Base-by-base conservation (phyloP, 2,113 vertebrate genomes). In the Bolborhynchus lineola region DNA sequence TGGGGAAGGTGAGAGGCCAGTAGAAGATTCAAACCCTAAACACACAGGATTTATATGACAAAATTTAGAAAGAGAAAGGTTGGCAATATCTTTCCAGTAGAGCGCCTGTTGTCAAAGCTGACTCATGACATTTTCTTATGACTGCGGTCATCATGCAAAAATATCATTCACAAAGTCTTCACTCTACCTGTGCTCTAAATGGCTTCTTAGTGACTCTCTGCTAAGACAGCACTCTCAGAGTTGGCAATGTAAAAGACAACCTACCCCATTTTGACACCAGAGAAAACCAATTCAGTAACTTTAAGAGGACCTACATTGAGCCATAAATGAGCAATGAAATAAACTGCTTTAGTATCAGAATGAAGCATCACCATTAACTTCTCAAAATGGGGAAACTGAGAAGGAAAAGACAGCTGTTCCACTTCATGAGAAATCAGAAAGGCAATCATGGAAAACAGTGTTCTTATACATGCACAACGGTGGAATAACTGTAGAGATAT, bases 11-110 rank as follows among this genome's bases (percentile, higher is more conserved):
- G 98, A 98, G 19, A 99, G 97, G 20, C 98, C 98, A 16, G 98
- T 71, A 31, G 98, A 96, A 97, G 98, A 98, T 84, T 99, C 99
- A 88, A 99, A 99, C 93, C 99, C 99, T 99, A 80, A 53, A 49
- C 4, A 23, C 29, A 77, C 25, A 44, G 72, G 68, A 84, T 97
- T 96, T 72, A 85, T 25, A 16, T 11, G 82, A 83, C 11, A 71
- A 49, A 62, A 82, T 82, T 92, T 31, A 94, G 70, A 28, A 90
- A 88, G 25, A 74, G 18, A 41, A 59, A 62, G 84, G 53, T 39
- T 57, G n/a, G 17, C 39, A 76, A 55, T 8, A 75, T 20, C 52
- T 82, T 81, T 89, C 44, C 37, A 76, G 7, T 15, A 79, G 53
- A 94, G 52, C 28, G 72, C 7, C 37, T 63, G 16, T 55, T 86